Evolutionary conservation across 2,797 vertebrate species (phyloP).

Genomic region (Pelochelys cantorii): DNA sequence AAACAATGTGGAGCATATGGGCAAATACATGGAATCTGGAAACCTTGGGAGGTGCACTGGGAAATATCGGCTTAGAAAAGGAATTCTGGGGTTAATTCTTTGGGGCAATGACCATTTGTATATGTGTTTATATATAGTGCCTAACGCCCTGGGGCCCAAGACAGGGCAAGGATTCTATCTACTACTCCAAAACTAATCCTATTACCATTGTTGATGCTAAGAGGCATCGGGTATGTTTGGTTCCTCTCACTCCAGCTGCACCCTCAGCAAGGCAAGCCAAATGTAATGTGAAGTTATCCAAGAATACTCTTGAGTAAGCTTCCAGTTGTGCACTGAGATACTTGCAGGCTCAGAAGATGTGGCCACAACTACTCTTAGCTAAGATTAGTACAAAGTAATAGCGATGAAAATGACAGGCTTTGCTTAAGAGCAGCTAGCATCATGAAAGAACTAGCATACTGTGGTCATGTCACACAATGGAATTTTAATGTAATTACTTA

Average conservation of each 20-base stretch:
- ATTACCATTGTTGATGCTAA: neutral
- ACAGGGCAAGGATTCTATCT: neutral
- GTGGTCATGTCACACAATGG: neutral
- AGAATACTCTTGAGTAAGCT: neutral
- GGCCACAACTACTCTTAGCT: neutral
- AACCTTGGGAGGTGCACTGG: neutral
- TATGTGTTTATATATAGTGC: neutral
- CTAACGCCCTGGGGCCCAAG: neutral
- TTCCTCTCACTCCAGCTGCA: neutral
- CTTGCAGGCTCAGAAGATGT: neutral
- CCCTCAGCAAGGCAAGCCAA: neutral
- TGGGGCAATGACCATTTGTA: neutral
- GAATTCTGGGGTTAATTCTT: neutral
- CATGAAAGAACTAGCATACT: neutral
- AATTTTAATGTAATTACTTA: neutral
- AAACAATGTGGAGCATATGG: neutral
- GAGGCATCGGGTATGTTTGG: neutral
- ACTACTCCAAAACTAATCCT: neutral
- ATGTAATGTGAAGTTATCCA: neutral
- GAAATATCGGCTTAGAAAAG: neutral
- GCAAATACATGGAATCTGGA: neutral
- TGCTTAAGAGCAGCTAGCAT: neutral
- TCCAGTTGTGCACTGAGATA: neutral
- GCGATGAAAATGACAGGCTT: neutral
- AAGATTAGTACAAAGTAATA: neutral